Percentiles rank a stretch among this genome's conserved stretches.
phyloP scores from a whole-genome alignment of 2,113 vertebrate genomes.

The Anoura caudifer region DNA sequence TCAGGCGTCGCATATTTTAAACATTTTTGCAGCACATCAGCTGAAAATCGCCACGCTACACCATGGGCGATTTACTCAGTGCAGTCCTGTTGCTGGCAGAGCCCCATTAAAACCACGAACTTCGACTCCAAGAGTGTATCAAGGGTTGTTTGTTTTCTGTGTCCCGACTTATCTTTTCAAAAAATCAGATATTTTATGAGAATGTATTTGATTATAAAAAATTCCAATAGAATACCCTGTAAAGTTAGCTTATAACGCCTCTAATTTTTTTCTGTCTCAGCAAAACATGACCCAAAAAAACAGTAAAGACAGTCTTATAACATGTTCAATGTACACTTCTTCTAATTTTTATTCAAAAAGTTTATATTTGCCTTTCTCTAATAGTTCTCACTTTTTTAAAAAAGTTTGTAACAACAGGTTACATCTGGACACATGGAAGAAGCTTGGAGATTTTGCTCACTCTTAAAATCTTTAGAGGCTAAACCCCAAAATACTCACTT shows the following conservation, averaged over 20 bases:
- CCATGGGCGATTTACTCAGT: too few species aligned
- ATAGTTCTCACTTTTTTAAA: background rate
- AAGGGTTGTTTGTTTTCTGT: constrained; percentile 18
- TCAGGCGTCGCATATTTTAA: too few species aligned
- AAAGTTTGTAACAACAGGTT: background rate
- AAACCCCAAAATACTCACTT: background rate
- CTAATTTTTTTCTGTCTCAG: background rate
- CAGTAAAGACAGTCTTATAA: too few species aligned
- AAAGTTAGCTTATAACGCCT: background rate
- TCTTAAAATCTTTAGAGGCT: background rate
- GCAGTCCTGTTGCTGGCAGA: background rate
- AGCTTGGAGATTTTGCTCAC: background rate
- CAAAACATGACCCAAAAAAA: too few species aligned
- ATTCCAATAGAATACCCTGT: background rate
- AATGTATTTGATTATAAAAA: constrained; percentile 23
- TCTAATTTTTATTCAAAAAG: background rate
- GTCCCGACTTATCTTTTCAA: background rate
- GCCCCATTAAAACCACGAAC: background rate
- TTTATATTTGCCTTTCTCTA: background rate
- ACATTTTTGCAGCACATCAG: too few species aligned
- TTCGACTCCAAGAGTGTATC: background rate
- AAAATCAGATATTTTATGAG: background rate
- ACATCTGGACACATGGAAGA: background rate
- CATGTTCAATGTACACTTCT: too few species aligned
- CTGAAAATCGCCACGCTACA: too few species aligned